Percentiles rank a stretch among this genome's conserved stretches.
Conservation (phyloP, 2,888 invertebrate species). For the Arrhopalites spinosus region DNA sequence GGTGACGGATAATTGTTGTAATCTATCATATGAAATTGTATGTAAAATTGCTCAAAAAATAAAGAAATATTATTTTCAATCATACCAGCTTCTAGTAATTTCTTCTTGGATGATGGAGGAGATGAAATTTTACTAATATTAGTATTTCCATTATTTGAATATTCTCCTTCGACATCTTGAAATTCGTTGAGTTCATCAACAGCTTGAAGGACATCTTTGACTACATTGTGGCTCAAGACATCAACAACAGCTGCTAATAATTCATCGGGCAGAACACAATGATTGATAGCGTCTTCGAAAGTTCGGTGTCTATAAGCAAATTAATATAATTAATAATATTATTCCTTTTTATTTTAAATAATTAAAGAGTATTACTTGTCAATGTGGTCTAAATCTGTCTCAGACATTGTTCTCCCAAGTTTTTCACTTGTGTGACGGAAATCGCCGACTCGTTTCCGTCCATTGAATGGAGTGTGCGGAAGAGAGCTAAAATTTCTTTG, state of each 20-base stretch:
- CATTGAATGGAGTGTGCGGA: constrained; percentile 36
- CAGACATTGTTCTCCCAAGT: constrained; percentile 62
- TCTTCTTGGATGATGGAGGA: background rate
- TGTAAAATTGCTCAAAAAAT: background rate
- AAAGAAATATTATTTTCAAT: background rate
- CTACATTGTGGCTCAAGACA: constrained; percentile 66
- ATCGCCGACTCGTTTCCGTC: background rate
- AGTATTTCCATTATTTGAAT: background rate
- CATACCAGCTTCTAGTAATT: constrained; percentile 1
- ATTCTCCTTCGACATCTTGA: constrained; percentile 32
- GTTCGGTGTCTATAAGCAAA: constrained; percentile 79
- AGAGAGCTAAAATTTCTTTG: constrained; percentile 57
- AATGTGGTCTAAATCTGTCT: constrained; percentile 77
- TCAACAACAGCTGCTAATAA: constrained; percentile 77
- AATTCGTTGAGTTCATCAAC: constrained; percentile 52
- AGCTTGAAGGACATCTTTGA: constrained; percentile 51
- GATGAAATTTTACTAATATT: background rate
- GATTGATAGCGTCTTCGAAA: constrained; percentile 62
- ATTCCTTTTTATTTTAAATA: no score
- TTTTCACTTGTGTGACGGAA: background rate
- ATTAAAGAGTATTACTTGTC: no score
- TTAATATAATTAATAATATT: no score
- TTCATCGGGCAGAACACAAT: constrained; percentile 71
- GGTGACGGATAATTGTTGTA: background rate
- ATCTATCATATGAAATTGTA: background rate